Conservation (phyloP, 1,140 invertebrate species). For the Zaprionus kolodkinae region DNA sequence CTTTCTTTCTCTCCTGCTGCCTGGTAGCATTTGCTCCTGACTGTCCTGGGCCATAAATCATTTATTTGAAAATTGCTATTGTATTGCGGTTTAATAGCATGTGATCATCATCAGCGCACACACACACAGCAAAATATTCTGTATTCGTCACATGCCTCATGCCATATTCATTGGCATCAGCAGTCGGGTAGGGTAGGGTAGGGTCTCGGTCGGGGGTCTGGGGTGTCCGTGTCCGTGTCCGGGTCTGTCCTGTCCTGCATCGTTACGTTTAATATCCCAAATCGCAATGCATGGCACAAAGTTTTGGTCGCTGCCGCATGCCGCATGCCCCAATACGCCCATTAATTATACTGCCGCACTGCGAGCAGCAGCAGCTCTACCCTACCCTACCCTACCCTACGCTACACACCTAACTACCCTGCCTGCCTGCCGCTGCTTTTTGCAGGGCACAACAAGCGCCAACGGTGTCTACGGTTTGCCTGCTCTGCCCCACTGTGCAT, state of each 20-base stretch:
- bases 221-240: no score
- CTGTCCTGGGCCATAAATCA: constrained; percentile 75
- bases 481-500: neutral
- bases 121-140: constrained; percentile 25
- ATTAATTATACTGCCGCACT: constrained; percentile 79
- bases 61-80: constrained; percentile 82
- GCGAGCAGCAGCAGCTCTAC: constrained; percentile 34
- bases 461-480: constrained; percentile 3
- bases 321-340: constrained; percentile 68
- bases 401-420: neutral
- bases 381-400: constrained; percentile 38
- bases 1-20: constrained; percentile 25
- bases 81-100: constrained; percentile 82
- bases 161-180: constrained; percentile 65
- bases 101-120: constrained; percentile 69
- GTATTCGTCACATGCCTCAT: constrained; percentile 54
- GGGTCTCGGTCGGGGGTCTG: neutral
- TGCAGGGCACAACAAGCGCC: neutral
- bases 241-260: constrained; percentile 53
- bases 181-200: neutral
- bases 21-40: constrained; percentile 40
- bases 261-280: constrained; percentile 76
- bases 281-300: constrained; percentile 48
- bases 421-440: neutral
- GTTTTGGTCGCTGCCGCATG: constrained; percentile 13